A percentile compares a stretch with the other conserved stretches of the same genome.
Conservation (phyloP, 2,888 invertebrate species). For the Ochlodes sylvanus region DNA sequence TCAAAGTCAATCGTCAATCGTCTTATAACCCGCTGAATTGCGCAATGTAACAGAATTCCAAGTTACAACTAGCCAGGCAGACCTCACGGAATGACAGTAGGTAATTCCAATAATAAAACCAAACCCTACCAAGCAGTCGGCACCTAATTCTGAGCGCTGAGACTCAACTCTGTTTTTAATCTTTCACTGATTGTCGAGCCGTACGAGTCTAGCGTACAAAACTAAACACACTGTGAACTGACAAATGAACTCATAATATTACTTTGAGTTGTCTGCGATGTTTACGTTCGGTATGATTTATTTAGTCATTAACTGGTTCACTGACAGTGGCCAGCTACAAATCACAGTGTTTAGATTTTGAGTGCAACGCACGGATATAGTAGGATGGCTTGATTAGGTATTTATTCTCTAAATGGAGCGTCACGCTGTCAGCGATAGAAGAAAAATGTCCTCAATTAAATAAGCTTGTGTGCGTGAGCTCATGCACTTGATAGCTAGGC, state of each 20-base stretch:
- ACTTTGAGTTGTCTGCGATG: conserved; percentile 3
- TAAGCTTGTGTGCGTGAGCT: no score
- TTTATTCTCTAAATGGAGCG: no score
- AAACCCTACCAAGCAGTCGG: no score
- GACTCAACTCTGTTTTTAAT: no score
- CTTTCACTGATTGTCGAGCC: background rate
- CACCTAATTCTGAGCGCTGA: no score
- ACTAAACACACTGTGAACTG: background rate
- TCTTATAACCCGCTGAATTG: background rate
- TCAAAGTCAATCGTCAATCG: background rate
- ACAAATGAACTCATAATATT: conserved; percentile 9
- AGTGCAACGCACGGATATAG: background rate
- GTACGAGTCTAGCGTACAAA: background rate
- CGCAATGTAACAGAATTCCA: background rate
- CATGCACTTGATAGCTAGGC: no score
- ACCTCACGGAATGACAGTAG: no score
- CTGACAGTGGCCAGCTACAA: conserved; percentile 1
- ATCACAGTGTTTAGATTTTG: background rate
- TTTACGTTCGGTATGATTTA: conserved; percentile 5
- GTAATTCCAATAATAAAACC: no score
- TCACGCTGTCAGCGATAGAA: no score
- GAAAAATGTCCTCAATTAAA: no score
- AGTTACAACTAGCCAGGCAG: background rate
- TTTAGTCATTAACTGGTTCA: background rate
- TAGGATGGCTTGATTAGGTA: background rate